Conservation (phyloP, 2,888 invertebrate genomes). For the Tiliacea aurago region DNA sequence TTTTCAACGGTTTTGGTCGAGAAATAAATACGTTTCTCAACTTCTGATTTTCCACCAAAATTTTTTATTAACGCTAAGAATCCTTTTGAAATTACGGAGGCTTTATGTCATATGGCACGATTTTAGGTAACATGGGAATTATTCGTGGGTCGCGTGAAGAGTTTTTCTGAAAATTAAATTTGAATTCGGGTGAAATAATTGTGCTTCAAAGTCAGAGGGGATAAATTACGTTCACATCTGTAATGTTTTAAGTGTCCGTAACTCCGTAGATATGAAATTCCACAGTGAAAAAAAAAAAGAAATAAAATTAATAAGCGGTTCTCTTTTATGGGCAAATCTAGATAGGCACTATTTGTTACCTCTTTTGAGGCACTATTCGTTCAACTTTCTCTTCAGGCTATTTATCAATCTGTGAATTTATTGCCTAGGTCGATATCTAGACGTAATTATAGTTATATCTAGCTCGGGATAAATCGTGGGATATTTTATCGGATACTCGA, state of each 20-base stretch:
- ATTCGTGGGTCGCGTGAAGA: neutral
- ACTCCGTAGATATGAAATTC: neutral
- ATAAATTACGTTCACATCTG: neutral
- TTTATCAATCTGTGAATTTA: constrained; percentile 60
- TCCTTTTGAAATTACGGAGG: neutral
- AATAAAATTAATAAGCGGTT: constrained; percentile 30
- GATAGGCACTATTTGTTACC: constrained; percentile 45
- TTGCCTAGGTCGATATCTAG: constrained; percentile 37
- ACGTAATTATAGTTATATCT: constrained; percentile 53
- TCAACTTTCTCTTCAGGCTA: constrained; percentile 56
- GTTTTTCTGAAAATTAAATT: neutral
- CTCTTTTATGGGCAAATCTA: constrained; percentile 37
- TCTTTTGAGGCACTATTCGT: constrained; percentile 30
- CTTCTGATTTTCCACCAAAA: neutral
- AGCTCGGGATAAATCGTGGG: constrained; percentile 40
- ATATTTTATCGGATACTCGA: constrained; percentile 36
- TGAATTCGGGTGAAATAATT: neutral
- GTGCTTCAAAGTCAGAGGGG: neutral
- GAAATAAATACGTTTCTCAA: neutral
- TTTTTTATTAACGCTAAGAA: neutral
- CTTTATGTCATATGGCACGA: neutral
- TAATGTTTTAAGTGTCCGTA: no score
- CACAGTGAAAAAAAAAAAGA: constrained; percentile 3
- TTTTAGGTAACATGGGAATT: neutral
- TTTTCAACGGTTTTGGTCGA: neutral